Percentiles rank a stretch among this genome's conserved stretches.
These are phyloP conservation scores for Netelia fuscicornis DNA, from an alignment of 2,888 invertebrate genomes.

Conservation along the genomic window DNA sequence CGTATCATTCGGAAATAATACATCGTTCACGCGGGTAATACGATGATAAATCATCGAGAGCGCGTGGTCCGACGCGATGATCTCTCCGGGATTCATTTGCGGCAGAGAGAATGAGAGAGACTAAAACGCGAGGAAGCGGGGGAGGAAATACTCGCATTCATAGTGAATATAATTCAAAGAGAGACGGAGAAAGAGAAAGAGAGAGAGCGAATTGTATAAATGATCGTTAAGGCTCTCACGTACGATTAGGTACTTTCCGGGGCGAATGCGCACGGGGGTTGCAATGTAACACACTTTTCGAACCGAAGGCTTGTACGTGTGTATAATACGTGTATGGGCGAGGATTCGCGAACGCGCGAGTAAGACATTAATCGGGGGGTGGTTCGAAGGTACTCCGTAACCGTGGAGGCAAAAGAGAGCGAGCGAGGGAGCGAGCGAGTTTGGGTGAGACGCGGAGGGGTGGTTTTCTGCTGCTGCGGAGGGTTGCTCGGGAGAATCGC, in stretches of 20 bases:
- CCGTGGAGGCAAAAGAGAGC: conserved; percentile 69
- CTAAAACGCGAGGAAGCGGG: not conserved
- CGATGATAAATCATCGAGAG: conserved; percentile 61
- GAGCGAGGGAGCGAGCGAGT: conserved; percentile 53
- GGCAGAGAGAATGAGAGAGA: conserved; percentile 3
- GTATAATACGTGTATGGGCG: not conserved
- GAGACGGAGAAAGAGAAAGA: not conserved
- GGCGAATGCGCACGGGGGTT: conserved; percentile 40
- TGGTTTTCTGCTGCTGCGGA: conserved; percentile 60
- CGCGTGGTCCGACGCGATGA: conserved; percentile 59
- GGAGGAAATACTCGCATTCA: conserved; percentile 33
- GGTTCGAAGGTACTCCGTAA: conserved; percentile 80
- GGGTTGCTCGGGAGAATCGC: conserved; percentile 80
- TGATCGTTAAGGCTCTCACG: conserved; percentile 70
- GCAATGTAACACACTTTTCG: conserved; percentile 50
- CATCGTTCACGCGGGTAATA: conserved; percentile 28
- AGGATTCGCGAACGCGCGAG: conserved; percentile 73
- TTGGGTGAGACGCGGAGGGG: conserved; percentile 25
- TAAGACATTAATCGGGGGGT: conserved; percentile 82
- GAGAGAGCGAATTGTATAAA: conserved; percentile 44
- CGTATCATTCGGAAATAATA: conserved; percentile 30
- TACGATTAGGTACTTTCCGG: conserved; percentile 68
- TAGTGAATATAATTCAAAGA: conserved; percentile 1
- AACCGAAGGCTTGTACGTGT: conserved; percentile 16
- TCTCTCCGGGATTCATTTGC: conserved; percentile 61